Percentiles rank a stretch among this genome's conserved stretches.
Evolutionary conservation across 2,113 vertebrate species (phyloP).

Genomic region (Myanophis thanlyinensis): DNA sequence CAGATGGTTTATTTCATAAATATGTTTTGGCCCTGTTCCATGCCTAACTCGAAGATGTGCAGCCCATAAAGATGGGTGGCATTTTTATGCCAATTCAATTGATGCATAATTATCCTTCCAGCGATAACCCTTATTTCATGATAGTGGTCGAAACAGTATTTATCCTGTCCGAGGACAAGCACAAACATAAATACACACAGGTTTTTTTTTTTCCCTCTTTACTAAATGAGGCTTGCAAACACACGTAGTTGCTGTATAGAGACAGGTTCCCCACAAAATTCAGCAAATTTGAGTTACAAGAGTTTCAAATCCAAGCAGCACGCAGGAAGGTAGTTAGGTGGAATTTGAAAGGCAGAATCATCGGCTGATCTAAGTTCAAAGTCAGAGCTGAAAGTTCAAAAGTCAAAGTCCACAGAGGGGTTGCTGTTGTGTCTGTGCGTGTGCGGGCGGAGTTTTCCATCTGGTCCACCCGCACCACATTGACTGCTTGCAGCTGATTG

Average conservation of each 20-base stretch:
- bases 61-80: not conserved
- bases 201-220: not conserved
- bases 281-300: not conserved
- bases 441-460: no score
- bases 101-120: not conserved
- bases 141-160: constrained; percentile 35
- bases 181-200: not conserved
- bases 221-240: not conserved
- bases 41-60: not conserved
- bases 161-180: not conserved
- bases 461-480: no score
- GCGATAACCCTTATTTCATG: not conserved
- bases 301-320: not conserved
- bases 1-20: not conserved
- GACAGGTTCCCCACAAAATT: not conserved
- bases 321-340: not conserved
- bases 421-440: no score
- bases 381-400: not conserved
- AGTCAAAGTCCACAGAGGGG: not conserved
- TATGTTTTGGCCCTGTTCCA: not conserved
- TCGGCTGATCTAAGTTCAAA: not conserved
- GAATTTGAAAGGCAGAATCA: not conserved
- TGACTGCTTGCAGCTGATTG: no score
- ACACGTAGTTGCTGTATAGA: not conserved
- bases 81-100: not conserved